Conservation (phyloP, 2,797 vertebrate species). For the Sebastes oblongus region DNA sequence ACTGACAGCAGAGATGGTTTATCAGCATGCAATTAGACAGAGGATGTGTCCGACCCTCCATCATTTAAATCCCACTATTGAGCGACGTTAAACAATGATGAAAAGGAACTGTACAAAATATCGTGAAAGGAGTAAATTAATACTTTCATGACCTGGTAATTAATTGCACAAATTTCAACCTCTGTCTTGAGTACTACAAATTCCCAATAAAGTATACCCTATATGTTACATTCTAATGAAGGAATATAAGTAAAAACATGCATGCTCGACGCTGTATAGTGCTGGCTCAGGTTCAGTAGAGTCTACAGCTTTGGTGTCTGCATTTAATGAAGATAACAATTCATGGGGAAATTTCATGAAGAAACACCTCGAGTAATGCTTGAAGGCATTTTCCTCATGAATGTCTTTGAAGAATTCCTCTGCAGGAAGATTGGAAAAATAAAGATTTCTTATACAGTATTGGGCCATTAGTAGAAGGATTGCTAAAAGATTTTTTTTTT, state of each 20-base stretch:
- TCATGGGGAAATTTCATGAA: slow-evolving; percentile 44
- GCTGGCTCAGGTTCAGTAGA: not conserved
- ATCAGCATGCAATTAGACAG: slow-evolving; percentile 31
- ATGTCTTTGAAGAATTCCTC: slow-evolving; percentile 45
- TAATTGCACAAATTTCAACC: not conserved
- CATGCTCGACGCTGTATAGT: not conserved
- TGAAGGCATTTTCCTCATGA: slow-evolving; percentile 49
- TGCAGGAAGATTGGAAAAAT: slow-evolving; percentile 27
- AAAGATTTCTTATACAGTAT: slow-evolving; percentile 9
- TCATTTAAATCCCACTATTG: not conserved
- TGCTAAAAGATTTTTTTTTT: not conserved
- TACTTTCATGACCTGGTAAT: not conserved
- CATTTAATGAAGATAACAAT: slow-evolving; percentile 57
- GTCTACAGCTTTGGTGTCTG: slow-evolving; percentile 13
- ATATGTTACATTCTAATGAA: not conserved
- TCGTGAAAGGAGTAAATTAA: not conserved
- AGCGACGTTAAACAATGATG: not conserved
- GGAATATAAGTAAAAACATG: not conserved
- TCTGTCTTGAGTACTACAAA: slow-evolving; percentile 5
- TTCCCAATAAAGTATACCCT: not conserved
- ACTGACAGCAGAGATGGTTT: slow-evolving; percentile 11
- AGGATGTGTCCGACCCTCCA: not conserved
- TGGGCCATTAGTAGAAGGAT: not conserved
- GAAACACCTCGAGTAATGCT: slow-evolving; percentile 42
- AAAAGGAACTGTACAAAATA: not conserved